Conservation (phyloP, 2,888 invertebrate species). For the Chromoteleia sp. region DNA sequence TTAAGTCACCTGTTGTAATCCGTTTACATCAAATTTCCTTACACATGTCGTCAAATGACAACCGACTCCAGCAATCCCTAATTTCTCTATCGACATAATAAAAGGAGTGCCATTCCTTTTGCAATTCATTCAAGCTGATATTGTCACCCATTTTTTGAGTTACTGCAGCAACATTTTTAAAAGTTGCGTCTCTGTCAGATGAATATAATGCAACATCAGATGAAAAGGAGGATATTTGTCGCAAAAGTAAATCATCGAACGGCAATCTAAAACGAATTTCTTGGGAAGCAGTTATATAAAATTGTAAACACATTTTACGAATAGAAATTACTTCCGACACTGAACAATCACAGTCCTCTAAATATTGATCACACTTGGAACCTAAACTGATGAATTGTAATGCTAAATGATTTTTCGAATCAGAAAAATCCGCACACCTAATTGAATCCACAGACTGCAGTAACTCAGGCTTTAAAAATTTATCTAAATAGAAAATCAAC, state of each 20-base stretch:
- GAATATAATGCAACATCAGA: too few species aligned
- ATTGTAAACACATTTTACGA: not conserved
- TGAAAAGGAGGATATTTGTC: too few species aligned
- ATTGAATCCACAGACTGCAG: too few species aligned
- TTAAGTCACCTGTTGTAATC: not conserved
- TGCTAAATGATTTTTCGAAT: not conserved
- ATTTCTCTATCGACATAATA: too few species aligned
- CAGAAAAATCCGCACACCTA: not conserved
- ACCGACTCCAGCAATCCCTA: not conserved
- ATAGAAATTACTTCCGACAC: not conserved
- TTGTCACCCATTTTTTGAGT: too few species aligned
- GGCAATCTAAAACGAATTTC: conserved; percentile 4
- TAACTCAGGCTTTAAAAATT: too few species aligned
- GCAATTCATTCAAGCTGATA: too few species aligned
- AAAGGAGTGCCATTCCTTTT: too few species aligned
- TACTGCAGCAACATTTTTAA: too few species aligned
- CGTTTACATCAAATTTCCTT: not conserved
- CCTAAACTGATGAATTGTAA: conserved; percentile 2
- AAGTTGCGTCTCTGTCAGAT: too few species aligned
- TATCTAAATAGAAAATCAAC: not conserved
- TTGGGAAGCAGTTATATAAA: too few species aligned
- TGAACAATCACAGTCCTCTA: not conserved
- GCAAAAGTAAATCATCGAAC: too few species aligned
- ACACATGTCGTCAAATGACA: conserved; percentile 2
- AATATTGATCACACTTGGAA: not conserved